phyloP scores from a whole-genome alignment of 2,797 vertebrate species.

The Labroides dimidiatus region DNA sequence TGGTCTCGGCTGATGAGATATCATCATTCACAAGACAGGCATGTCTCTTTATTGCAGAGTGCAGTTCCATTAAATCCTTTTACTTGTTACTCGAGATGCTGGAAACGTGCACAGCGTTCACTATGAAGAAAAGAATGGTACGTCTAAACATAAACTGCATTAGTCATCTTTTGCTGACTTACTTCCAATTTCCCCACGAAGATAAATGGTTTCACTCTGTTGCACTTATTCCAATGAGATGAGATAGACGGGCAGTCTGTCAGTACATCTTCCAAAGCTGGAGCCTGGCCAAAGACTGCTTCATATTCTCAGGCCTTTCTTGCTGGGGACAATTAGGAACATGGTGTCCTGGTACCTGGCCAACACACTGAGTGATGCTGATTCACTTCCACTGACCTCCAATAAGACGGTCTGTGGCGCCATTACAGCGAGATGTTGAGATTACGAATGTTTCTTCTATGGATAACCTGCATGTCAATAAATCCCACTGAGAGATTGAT shows the following conservation, averaged over 20 bases:
- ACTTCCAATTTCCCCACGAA: slow-evolving; percentile 35
- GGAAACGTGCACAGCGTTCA: slow-evolving; percentile 2
- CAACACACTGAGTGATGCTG: slow-evolving; percentile 58
- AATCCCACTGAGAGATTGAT: slow-evolving; percentile 30
- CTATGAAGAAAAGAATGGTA: slow-evolving; percentile 16
- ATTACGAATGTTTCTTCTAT: slow-evolving; percentile 27
- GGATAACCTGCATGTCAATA: slow-evolving; percentile 51
- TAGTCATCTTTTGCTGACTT: slow-evolving; percentile 58
- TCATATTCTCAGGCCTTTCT: slow-evolving; percentile 57
- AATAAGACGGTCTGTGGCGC: slow-evolving; percentile 35
- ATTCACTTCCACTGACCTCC: slow-evolving; percentile 63
- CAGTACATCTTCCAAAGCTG: slow-evolving; percentile 40
- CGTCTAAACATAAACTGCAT: slow-evolving; percentile 47
- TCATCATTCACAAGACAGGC: background rate
- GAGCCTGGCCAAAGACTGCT: slow-evolving; percentile 49
- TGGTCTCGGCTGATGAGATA: slow-evolving; percentile 3
- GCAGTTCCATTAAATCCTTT: background rate
- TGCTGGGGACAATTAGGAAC: slow-evolving; percentile 69
- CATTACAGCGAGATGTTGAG: slow-evolving; percentile 41
- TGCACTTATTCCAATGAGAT: slow-evolving; percentile 67
- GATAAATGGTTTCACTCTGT: slow-evolving; percentile 61
- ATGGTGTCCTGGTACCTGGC: slow-evolving; percentile 68
- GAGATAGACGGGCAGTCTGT: slow-evolving; percentile 48
- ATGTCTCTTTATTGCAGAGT: slow-evolving; percentile 1
- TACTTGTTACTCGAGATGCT: slow-evolving; percentile 2